A percentile compares a stretch with the other conserved stretches of the same genome.
Evolutionary conservation across 37 sponge, comb jelly and placozoan genomes (phyloP).

Genomic region (Cladorhizidae sp.): DNA sequence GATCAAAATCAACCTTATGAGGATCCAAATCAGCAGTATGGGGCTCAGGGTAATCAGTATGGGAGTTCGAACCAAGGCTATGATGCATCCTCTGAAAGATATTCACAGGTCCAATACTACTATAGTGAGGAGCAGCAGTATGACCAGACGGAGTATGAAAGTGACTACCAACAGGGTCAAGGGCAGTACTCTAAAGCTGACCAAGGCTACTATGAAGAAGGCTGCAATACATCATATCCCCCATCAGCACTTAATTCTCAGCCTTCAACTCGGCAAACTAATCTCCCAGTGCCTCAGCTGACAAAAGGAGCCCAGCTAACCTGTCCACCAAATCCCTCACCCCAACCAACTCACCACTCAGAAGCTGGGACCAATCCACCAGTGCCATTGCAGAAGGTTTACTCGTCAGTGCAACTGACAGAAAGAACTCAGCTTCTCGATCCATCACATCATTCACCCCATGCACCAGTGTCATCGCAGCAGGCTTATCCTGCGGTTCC

Average conservation of each 20-base stretch:
- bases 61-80: not conserved
- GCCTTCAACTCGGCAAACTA: no score
- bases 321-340: no score
- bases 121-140: not conserved
- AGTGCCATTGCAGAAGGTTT: no score
- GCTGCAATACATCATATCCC: not conserved
- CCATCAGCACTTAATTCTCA: not conserved
- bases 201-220: not conserved
- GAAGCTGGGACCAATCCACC: no score
- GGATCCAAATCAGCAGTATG: not conserved
- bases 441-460: no score
- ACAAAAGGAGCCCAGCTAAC: no score
- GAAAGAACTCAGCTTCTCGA: no score
- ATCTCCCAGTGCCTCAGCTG: no score
- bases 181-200: not conserved
- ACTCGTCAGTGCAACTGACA: no score
- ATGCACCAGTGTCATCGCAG: no score
- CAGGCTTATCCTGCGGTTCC: no score
- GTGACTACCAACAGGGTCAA: not conserved
- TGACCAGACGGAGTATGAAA: not conserved
- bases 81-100: not conserved
- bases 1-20: not conserved
- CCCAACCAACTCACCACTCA: no score
- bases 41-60: not conserved
- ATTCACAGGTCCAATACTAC: not conserved